Conservation (phyloP, 1,140 invertebrate species). For the Epicauta chinensis region DNA sequence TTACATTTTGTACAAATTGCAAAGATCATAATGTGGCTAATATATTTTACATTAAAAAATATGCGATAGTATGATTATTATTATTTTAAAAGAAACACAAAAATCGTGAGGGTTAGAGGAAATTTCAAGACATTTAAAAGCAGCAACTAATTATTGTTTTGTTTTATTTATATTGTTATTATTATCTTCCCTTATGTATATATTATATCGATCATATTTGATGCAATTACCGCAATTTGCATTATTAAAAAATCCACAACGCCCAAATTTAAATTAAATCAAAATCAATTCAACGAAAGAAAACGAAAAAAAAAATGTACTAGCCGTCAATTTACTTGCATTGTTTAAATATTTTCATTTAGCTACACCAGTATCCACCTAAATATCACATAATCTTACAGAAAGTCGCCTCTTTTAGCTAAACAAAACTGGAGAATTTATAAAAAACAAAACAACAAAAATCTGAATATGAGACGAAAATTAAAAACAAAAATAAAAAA, state of each 20-base stretch:
- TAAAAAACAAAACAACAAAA: slow-evolving; percentile 5
- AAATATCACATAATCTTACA: slow-evolving; percentile 5
- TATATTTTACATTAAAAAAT: slow-evolving; percentile 10
- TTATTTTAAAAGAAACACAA: background rate
- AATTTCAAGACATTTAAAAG: slow-evolving; percentile 4
- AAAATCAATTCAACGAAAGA: background rate
- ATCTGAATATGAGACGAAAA: slow-evolving; percentile 22
- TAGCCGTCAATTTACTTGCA: background rate
- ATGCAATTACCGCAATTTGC: too few relatives aligned
- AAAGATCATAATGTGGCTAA: slow-evolving; percentile 11
- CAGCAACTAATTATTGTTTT: slow-evolving; percentile 6
- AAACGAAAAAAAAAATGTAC: slow-evolving; percentile 7
- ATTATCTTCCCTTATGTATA: too few relatives aligned
- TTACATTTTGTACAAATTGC: slow-evolving; percentile 15
- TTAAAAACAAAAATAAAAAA: background rate
- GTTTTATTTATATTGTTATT: background rate
- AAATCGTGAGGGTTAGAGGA: background rate
- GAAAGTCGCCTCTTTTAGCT: background rate
- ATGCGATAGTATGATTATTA: slow-evolving; percentile 6
- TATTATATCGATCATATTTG: too few relatives aligned
- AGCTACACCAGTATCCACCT: slow-evolving; percentile 7
- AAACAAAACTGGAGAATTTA: background rate
- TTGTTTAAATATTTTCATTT: slow-evolving; percentile 1
- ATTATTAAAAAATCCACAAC: too few relatives aligned
- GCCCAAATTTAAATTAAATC: too few relatives aligned